Evolutionary conservation across 2,113 vertebrate genomes (phyloP).

Genomic region (Sylvicapra grimmia): DNA sequence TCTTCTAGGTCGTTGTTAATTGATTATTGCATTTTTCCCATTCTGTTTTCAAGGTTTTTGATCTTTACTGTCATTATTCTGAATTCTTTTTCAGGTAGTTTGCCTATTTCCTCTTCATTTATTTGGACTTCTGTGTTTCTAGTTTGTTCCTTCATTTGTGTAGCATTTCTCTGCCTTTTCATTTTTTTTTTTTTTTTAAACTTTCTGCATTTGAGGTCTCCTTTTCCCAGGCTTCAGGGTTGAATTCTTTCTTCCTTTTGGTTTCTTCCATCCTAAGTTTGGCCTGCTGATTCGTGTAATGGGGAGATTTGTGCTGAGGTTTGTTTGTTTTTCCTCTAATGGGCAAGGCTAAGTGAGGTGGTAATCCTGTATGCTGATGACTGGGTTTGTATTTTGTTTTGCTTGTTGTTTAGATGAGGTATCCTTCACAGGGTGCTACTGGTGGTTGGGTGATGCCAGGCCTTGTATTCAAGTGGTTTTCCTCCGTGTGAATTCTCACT

Average conservation of each 20-base stretch:
- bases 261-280: background rate
- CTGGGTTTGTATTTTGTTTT: background rate
- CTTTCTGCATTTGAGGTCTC: background rate
- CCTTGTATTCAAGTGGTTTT: background rate
- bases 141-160: background rate
- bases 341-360: background rate
- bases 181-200: background rate
- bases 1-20: background rate
- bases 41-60: background rate
- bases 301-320: background rate
- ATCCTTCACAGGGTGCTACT: background rate
- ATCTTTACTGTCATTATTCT: background rate
- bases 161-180: background rate
- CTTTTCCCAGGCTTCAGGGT: background rate
- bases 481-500: background rate
- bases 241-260: too few relatives aligned
- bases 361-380: background rate
- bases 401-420: background rate
- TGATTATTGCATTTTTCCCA: background rate
- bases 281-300: background rate
- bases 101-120: background rate
- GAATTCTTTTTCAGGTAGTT: background rate
- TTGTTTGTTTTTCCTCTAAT: background rate
- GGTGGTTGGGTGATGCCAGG: background rate
- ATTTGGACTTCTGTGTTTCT: background rate